Evolutionary conservation across 2,797 vertebrate species (phyloP), one percentile per base, ranked within the genome.

Genomic region (Enteromius unitaeniatus): DNA sequence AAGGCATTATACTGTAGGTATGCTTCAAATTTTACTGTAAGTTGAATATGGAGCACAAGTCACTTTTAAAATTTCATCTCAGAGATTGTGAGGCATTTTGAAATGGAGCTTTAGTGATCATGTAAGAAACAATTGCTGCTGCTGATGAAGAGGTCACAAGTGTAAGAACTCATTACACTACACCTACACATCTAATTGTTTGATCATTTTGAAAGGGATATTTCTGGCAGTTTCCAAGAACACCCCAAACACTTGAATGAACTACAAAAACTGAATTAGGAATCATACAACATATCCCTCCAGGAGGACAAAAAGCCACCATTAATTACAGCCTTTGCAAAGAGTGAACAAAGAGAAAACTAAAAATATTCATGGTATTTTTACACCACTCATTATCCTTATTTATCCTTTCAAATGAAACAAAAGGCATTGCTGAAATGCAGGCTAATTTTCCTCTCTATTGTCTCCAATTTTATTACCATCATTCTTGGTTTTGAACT

Each of bases 281-380:
- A 72, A 72, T 34, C n/a, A 17, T 13, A 69, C 5, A 82, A 53
- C 34, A 79, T 3, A 68, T 23, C 28, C 55, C 58, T 45, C n/a
- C 4, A 13, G 42, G 60, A 40, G 31, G 28, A 77, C 70, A 55
- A 78, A 78, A 68, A 79, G 34, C 74, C 79, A 64, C 68, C 79
- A 70, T 76, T 88, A 84, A 86, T 88, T 86, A 78, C 34, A 88
- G 79, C 64, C 76, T 84, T 79, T 19, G 40, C 58, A 65, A 17
- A 19, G 28, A 75, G 34, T 45, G 81, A 81, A 73, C 74, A 55
- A 73, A 84, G 53, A 62, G 34, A 70, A 84, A 78, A 64, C 68
- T 82, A 40, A 75, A 78, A 84, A 75, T 64, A 34, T 58, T 72
- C 67, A 11, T 65, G 37, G 47, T 79, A 79, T 88, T 84, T 87